Conservation (phyloP, 2,888 invertebrate genomes). For the Aquatica leii region DNA sequence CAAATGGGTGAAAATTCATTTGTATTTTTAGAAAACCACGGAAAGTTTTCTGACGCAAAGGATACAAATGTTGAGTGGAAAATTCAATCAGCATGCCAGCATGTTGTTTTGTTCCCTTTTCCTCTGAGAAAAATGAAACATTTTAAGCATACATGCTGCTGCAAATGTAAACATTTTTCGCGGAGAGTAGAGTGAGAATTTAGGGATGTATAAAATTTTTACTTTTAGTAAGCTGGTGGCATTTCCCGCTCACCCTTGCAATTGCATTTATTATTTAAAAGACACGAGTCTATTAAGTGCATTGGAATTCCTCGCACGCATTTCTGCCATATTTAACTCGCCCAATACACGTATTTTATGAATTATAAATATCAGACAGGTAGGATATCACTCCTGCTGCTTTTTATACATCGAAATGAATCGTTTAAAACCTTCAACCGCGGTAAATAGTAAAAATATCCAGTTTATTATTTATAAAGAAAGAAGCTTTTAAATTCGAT, state of each 20-base stretch:
- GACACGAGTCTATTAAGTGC: conserved; percentile 55
- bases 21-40: conserved; percentile 51
- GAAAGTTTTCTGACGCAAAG: conserved; percentile 50
- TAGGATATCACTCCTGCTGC: conserved; percentile 40
- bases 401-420: conserved; percentile 31
- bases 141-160: conserved; percentile 29
- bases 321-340: conserved; percentile 53
- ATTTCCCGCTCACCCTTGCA: conserved; percentile 41
- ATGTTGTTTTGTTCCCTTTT: conserved; percentile 33
- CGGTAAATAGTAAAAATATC: conserved; percentile 27
- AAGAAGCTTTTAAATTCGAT: conserved; percentile 27
- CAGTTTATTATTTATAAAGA: conserved; percentile 25
- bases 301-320: conserved; percentile 55
- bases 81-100: conserved; percentile 39
- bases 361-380: conserved; percentile 51
- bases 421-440: conserved; percentile 26
- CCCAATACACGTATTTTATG: conserved; percentile 52
- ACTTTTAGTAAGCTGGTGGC: conserved; percentile 24
- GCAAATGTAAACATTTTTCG: conserved; percentile 34
- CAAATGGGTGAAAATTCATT: conserved; percentile 52
- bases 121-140: conserved; percentile 36
- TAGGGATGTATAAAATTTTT: conserved; percentile 25
- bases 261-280: conserved; percentile 56
- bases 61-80: conserved; percentile 52
- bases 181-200: conserved; percentile 15